Evolutionary conservation across 2,797 vertebrate genomes (phyloP).

Genomic region (Phalanger gymnotis): DNA sequence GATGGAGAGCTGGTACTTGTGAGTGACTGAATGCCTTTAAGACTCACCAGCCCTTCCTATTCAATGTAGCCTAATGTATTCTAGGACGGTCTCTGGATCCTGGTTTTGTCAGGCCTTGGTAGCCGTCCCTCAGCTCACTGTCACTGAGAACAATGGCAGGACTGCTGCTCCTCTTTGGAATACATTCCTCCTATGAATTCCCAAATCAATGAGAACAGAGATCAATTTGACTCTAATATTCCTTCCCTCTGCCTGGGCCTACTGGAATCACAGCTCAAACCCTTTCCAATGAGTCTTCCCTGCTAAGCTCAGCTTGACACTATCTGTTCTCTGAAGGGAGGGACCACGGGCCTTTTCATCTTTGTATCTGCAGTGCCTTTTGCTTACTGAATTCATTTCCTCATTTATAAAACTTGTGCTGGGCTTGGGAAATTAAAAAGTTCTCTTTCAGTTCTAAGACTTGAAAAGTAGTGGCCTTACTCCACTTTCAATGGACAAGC

Average conservation of each 20-base stretch:
- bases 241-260: background rate
- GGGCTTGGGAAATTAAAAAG: background rate
- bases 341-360: too few relatives aligned
- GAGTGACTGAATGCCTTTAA: too few relatives aligned
- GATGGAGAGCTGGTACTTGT: too few relatives aligned
- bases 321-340: too few relatives aligned
- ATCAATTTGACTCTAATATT: background rate
- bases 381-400: background rate
- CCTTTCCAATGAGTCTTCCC: background rate
- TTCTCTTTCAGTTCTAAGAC: too few relatives aligned
- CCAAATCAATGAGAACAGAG: background rate
- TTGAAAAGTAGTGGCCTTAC: too few relatives aligned
- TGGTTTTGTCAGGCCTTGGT: background rate
- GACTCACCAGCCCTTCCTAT: too few relatives aligned
- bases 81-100: background rate
- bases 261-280: background rate
- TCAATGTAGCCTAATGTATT: too few relatives aligned
- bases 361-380: background rate
- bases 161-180: too few relatives aligned
- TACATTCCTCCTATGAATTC: background rate
- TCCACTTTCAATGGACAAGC: background rate
- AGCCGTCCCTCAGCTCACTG: too few relatives aligned
- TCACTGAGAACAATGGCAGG: background rate
- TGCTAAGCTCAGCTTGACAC: too few relatives aligned
- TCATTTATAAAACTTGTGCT: background rate